Conservation (phyloP, 2,888 invertebrate species). For the Ypsolopha scabrella region DNA sequence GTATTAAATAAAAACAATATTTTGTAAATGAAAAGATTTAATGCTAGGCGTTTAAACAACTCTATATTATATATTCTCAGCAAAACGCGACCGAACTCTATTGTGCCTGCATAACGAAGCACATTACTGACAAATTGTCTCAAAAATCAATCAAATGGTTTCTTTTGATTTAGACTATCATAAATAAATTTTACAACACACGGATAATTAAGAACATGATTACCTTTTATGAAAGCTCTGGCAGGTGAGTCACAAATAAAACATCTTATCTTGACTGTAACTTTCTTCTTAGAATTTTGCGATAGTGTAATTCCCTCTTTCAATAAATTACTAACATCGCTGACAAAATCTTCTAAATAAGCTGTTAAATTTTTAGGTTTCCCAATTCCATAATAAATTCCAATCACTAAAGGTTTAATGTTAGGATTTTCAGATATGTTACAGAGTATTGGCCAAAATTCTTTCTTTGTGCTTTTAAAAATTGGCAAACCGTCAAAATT, state of each 20-base stretch:
- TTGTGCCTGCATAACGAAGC: too few species aligned
- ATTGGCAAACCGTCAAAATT: constrained; percentile 7
- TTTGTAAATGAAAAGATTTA: too few species aligned
- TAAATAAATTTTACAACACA: too few species aligned
- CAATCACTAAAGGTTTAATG: constrained; percentile 1
- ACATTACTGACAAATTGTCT: too few species aligned
- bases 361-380: constrained; percentile 1
- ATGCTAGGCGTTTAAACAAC: too few species aligned
- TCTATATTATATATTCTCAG: too few species aligned
- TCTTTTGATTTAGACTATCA: too few species aligned
- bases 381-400: constrained; percentile 5
- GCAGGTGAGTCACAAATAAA: constrained; percentile 8
- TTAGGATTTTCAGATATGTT: constrained; percentile 3
- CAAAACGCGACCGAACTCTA: too few species aligned
- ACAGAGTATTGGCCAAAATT: constrained; percentile 8
- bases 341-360: constrained; percentile 5
- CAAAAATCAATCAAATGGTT: too few species aligned
- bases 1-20: too few species aligned
- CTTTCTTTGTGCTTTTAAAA: constrained; percentile 6
- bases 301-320: not conserved
- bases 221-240: constrained; percentile 6
- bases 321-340: too few species aligned
- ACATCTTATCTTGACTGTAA: constrained; percentile 1
- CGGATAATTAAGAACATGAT: not conserved
- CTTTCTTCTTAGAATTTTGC: not conserved